Evolutionary conservation across 2,113 vertebrate species (phyloP).

Genomic region (Tylochromis polylepis): DNA sequence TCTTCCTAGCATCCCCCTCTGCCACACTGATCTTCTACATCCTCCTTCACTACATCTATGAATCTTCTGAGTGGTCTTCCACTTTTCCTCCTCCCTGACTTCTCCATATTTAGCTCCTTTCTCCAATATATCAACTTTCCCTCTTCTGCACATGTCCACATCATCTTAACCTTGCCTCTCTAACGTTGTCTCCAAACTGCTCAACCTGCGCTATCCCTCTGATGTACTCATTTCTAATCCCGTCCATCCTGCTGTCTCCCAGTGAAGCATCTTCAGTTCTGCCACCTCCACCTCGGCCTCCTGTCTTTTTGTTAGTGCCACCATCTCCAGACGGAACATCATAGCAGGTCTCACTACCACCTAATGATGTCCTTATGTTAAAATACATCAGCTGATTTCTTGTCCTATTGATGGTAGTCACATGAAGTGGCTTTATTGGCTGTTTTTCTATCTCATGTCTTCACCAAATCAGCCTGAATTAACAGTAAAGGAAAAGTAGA

Average conservation of each 20-base stretch:
- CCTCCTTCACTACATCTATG: not conserved
- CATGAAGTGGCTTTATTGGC: not conserved
- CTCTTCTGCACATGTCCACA: not conserved
- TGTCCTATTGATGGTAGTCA: fast-evolving
- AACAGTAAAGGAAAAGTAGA: not conserved
- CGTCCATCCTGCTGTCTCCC: fast-evolving
- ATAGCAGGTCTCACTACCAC: not conserved
- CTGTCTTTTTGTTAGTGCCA: not conserved
- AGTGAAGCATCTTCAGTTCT: fast-evolving
- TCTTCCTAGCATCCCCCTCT: fast-evolving
- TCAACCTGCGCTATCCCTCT: not conserved
- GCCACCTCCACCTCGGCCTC: not conserved
- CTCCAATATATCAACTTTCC: not conserved
- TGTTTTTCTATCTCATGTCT: not conserved
- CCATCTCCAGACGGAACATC: not conserved
- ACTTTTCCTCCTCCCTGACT: not conserved
- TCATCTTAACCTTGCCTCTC: not conserved
- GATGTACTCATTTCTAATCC: not conserved
- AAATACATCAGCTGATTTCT: not conserved
- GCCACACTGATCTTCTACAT: not conserved
- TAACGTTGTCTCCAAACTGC: not conserved
- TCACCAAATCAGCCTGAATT: not conserved
- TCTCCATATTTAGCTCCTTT: not conserved
- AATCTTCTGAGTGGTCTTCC: not conserved
- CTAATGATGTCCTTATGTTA: fast-evolving